phyloP scores from a whole-genome alignment of 2,113 vertebrate genomes.

The Eurypyga helias region DNA sequence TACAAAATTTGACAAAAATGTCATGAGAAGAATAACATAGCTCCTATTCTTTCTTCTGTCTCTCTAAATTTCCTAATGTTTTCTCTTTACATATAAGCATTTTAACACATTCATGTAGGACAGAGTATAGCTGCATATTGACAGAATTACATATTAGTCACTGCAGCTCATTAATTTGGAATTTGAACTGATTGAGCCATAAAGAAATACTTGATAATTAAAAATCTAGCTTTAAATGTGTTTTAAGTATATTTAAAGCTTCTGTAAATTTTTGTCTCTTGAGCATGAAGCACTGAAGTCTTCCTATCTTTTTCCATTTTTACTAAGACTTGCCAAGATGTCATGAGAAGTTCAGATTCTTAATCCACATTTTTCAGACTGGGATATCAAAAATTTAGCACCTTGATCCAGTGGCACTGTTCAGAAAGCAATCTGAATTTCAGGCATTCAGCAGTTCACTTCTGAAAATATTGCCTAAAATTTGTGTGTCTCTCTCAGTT shows the following conservation, averaged over 20 bases:
- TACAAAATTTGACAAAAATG: not conserved
- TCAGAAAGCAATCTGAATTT: not conserved
- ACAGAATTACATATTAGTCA: not conserved
- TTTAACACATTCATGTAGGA: not conserved
- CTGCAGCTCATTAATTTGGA: not conserved
- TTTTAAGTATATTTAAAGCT: not conserved
- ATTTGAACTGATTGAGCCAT: not conserved
- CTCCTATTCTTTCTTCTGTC: not conserved
- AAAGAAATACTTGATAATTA: not conserved
- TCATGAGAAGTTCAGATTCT: not conserved
- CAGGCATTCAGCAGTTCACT: accelerated
- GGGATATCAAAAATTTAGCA: not conserved
- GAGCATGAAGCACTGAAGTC: not conserved
- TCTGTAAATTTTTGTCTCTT: not conserved
- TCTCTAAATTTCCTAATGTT: not conserved
- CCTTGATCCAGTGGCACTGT: not conserved
- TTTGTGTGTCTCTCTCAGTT: not conserved
- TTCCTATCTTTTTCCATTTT: not conserved
- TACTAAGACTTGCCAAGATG: not conserved
- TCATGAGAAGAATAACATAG: not conserved
- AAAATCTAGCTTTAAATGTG: not conserved
- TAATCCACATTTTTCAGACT: not conserved
- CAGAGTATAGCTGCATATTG: not conserved
- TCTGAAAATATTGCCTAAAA: not conserved
- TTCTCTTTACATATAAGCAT: not conserved